Evolutionary conservation across 2,888 invertebrate genomes (phyloP).

Genomic region (Nomada hirtipes): DNA sequence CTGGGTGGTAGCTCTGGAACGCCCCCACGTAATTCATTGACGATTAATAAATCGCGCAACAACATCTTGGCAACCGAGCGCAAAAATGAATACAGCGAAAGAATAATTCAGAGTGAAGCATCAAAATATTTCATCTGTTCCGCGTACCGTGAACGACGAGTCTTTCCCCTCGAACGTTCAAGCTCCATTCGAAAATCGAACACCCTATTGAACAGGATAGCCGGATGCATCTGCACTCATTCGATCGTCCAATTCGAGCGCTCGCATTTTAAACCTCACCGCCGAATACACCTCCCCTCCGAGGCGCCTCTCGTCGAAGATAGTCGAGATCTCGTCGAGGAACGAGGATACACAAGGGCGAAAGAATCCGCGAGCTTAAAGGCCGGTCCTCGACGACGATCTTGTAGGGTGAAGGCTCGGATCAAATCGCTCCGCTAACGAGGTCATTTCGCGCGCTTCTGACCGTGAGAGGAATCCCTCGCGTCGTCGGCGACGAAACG

Average conservation of each 20-base stretch:
- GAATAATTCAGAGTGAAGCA: too few relatives aligned
- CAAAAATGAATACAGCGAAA: too few relatives aligned
- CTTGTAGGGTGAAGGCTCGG: constrained; percentile 21
- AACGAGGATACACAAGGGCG: constrained; percentile 1
- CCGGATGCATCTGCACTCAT: background rate
- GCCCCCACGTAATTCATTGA: background rate
- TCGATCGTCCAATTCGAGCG: background rate
- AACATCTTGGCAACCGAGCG: background rate
- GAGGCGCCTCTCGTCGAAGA: background rate
- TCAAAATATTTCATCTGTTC: too few relatives aligned
- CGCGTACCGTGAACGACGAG: too few relatives aligned
- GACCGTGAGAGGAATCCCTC: constrained; percentile 46
- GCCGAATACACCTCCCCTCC: background rate
- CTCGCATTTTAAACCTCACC: constrained; percentile 14
- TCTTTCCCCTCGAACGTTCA: too few relatives aligned
- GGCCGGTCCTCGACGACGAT: background rate
- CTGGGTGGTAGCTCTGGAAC: background rate
- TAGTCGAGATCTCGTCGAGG: background rate
- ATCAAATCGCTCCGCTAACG: constrained; percentile 60
- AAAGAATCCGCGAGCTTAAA: constrained; percentile 29
- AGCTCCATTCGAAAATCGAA: background rate
- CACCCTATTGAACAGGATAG: background rate
- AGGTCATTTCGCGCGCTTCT: constrained; percentile 59
- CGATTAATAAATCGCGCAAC: background rate
- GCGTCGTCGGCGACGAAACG: constrained; percentile 44